A percentile compares a stretch with the other conserved stretches of the same genome.
Evolutionary conservation across 2,113 vertebrate species (phyloP).

Genomic region (Mungos mungo): DNA sequence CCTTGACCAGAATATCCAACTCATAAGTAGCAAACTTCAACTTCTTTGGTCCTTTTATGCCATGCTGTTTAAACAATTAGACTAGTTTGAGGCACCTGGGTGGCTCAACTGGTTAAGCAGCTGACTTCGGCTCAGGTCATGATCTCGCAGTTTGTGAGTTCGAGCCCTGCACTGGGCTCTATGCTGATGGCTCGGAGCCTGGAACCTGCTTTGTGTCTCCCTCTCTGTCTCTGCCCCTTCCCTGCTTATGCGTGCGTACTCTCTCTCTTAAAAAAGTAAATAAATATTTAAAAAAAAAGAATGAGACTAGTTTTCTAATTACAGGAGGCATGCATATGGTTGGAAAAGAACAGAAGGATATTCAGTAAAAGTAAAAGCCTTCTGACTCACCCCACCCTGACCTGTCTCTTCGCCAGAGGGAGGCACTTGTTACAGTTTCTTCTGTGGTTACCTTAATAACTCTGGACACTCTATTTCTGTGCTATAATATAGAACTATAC

Average conservation of each 20-base stretch:
- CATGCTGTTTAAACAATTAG: neutral
- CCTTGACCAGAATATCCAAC: neutral
- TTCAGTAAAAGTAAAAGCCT: neutral
- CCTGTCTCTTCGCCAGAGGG: neutral
- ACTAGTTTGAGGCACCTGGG: no score
- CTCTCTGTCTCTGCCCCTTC: no score
- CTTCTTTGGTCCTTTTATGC: neutral
- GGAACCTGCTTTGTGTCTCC: no score
- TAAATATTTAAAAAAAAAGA: neutral
- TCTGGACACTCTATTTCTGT: neutral
- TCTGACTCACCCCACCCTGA: neutral
- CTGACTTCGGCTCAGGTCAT: no score
- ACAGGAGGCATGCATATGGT: neutral
- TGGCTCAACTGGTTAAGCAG: no score
- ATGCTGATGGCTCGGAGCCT: no score
- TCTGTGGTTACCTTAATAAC: neutral
- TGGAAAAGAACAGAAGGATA: slow-evolving; percentile 7
- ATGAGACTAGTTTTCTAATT: neutral
- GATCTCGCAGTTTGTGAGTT: no score
- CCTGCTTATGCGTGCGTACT: no score
- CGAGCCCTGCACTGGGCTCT: no score
- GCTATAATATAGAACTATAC: neutral
- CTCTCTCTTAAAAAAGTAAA: no score
- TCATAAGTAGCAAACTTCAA: neutral
- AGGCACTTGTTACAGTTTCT: neutral